phyloP scores from a whole-genome alignment of 2,797 vertebrate species.

The Prionace glauca region DNA sequence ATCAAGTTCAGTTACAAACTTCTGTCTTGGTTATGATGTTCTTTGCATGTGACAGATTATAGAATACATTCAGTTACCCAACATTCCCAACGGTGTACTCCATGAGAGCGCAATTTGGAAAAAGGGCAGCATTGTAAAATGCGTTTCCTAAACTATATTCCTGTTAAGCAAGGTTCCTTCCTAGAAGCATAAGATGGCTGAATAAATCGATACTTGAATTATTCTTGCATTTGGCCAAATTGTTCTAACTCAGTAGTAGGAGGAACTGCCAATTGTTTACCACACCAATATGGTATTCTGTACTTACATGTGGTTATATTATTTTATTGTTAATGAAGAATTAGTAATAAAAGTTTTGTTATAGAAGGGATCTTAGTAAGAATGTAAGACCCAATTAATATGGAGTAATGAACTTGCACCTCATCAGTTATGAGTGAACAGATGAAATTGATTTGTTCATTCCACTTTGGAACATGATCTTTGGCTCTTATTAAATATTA shows the following conservation, averaged over 20 bases:
- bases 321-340: neutral
- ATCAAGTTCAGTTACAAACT: neutral
- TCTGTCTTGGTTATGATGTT: neutral
- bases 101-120: neutral
- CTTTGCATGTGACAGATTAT: neutral
- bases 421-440: neutral
- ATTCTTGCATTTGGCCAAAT: neutral
- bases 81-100: neutral
- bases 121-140: neutral
- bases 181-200: neutral
- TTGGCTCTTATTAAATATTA: too few relatives aligned
- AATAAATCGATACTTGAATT: neutral
- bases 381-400: neutral
- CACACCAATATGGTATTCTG: neutral
- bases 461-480: neutral
- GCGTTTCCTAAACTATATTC: neutral
- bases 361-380: neutral
- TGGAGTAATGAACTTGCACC: neutral
- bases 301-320: neutral
- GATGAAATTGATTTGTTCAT: neutral
- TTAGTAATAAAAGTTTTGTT: neutral
- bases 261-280: neutral
- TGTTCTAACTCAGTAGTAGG: neutral
- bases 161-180: neutral
- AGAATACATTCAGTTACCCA: neutral